A percentile compares a stretch with the other conserved stretches of the same genome.
Evolutionary conservation across 1,140 invertebrate genomes (phyloP).

Genomic region (Eriocheir sinensis): DNA sequence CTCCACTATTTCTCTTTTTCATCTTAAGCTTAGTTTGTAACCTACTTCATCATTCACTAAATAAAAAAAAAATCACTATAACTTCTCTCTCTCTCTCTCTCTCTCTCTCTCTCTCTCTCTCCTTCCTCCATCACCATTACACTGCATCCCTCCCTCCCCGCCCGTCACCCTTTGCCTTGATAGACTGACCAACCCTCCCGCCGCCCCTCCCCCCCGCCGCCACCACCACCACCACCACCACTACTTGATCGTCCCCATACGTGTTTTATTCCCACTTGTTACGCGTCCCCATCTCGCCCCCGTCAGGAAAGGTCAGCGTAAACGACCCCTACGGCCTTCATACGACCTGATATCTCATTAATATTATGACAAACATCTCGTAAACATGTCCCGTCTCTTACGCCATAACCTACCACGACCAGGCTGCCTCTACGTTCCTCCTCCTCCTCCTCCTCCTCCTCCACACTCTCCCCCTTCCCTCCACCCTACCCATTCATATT

Average conservation of each 20-base stretch:
- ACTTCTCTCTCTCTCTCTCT: too few species aligned
- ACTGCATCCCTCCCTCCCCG: background rate
- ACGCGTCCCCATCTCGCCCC: conserved; percentile 33
- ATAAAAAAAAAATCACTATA: too few species aligned
- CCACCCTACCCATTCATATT: background rate
- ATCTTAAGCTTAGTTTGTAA: too few species aligned
- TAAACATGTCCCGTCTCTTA: conserved; percentile 45
- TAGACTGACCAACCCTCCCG: background rate
- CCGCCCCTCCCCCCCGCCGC: too few species aligned
- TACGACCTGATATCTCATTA: conserved; percentile 72
- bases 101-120: too few species aligned
- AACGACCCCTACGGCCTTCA: conserved; percentile 38
- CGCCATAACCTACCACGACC: background rate
- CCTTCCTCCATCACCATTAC: too few species aligned
- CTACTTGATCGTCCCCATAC: background rate
- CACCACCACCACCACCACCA: background rate
- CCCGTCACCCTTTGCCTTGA: background rate
- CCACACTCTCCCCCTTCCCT: too few species aligned
- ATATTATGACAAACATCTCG: conserved; percentile 63
- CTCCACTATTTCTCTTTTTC: too few species aligned
- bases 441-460: background rate
- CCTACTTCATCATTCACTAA: too few species aligned
- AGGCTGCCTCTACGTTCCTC: background rate
- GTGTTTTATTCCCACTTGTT: conserved; percentile 62
- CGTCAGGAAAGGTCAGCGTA: conserved; percentile 16